Base-by-base conservation (phyloP, 1,140 invertebrate species). In the Drosophila willistoni region DNA sequence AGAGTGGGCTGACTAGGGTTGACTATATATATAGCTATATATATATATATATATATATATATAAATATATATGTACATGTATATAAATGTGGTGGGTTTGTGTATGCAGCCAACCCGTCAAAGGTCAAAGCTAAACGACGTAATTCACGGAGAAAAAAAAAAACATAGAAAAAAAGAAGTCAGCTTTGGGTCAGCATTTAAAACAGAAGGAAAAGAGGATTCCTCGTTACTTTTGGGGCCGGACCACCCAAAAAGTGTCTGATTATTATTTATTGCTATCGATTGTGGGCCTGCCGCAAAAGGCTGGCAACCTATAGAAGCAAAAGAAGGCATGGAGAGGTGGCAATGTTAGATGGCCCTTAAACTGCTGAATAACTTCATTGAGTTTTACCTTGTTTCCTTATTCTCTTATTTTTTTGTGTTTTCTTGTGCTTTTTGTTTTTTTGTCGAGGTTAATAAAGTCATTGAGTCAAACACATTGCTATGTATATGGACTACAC, bases 91-190 rank as follows among this genome's bases (percentile, higher is more conserved):
- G 17, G 9, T 51, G 12, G 44, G 44, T 17, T 47, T 47, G 44
- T 47, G 44, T 77, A 72, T 79, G 77, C 73, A 69, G 66, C 70
- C 63, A 56, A 69, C 63, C 74, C 74, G 66, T 73, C 74, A 79
- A 79, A 79, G 77, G 77, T 79, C 74, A 73, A 77, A 77, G 64
- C 74, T 77, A 79, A 79, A 70, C 77, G 77, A 73, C 77, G 77
- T 79, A 70, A 79, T 79, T 77, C 77, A 77, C 42, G 62, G 44
- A 42, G 44, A 47, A 14, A 14, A 34, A 14, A 66, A 33, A 59
- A 63, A 17, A 17, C 5, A 2, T 19, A 19, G 22, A 42, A 29
- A 12, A 19, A 41, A 19, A 66, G 44, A 62, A 66, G 59, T 69
- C 33, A 41, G 22, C 36, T 59, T 57, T 42, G 19, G 54, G 55